These are phyloP conservation scores for Coracopsis vasa DNA, from an alignment of 2,113 vertebrate genomes.

Conservation along the genomic window DNA sequence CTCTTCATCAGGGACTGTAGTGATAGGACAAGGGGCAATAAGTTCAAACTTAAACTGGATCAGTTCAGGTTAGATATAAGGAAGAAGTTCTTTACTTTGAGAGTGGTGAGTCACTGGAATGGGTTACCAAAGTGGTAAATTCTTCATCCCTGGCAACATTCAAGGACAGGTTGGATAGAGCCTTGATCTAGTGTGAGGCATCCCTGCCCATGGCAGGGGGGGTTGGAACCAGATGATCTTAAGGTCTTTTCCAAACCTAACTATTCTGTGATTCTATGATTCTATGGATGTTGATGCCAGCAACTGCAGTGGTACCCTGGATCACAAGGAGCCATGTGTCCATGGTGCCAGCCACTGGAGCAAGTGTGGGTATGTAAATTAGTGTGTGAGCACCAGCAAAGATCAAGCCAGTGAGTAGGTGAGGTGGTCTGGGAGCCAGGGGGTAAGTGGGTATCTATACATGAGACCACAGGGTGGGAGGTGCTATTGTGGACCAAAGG, in stretches of 20 bases:
- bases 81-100: background rate
- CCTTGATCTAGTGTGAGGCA: background rate
- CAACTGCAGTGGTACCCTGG: accelerated
- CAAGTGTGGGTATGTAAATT: background rate
- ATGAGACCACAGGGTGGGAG: accelerated
- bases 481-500: accelerated
- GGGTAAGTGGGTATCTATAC: background rate
- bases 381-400: background rate
- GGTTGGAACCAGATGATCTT: background rate
- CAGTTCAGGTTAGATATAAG: background rate
- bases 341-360: accelerated
- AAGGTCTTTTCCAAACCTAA: background rate
- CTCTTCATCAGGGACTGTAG: background rate
- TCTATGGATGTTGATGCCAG: background rate
- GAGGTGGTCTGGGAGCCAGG: background rate
- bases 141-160: background rate
- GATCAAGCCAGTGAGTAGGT: background rate
- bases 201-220: too few relatives aligned
- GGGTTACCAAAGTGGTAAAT: background rate
- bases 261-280: background rate
- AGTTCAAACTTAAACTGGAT: background rate
- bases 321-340: accelerated
- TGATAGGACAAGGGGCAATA: background rate
- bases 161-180: background rate
- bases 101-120: background rate